Base-by-base conservation (phyloP, 1,140 invertebrate genomes). In the Proctacanthus coquilletti region DNA sequence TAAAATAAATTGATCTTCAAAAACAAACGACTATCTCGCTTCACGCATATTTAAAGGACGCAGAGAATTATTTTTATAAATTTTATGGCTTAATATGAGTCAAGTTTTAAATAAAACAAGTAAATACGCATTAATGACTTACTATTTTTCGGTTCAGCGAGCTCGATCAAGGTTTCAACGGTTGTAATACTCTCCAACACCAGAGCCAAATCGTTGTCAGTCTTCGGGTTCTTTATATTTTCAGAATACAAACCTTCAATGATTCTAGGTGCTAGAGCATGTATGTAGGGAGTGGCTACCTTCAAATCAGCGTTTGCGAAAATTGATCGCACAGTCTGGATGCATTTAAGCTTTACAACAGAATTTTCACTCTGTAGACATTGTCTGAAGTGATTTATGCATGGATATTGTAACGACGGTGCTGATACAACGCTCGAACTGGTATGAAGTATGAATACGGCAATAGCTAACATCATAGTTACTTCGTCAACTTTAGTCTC, bases 361-460 rank as follows among this genome's bases (percentile, higher is more conserved):
- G 53, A 39, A 43, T 55, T 52, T 32, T 59, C 55, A 34, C 76
- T 81, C 51, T 89, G 80, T 42, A 95, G 72, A 47, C 84, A 83
- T 45, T 87, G 82, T 34, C 84, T 70, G 54, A 94, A 91, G 45
- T 94, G 77, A 66, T 95, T 92, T 44, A 95, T 84, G 51, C 85
- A 89, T 2, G 89, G 89, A 64, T 86, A 88, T 55, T 88, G 83
- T 19, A 97, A 60, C 49, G 85, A 81, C 2, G 80, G 77, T 6
- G 79, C 75, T 21, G 70, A 66, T 8, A 82, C 74, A 8, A 91
- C 78, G 41, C 78, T 69, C 4, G 77, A 68, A 1, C 83, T 77
- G 9, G 83, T 78, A 48, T 85, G 77, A 5, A 87, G 70, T 33
- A 93, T 74, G 51, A 96, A 84, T 3, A 92, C 83, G 10, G 83